These are phyloP conservation scores for Denticeps clupeoides DNA, from an alignment of 2,797 vertebrate species.

Conservation along the genomic window DNA sequence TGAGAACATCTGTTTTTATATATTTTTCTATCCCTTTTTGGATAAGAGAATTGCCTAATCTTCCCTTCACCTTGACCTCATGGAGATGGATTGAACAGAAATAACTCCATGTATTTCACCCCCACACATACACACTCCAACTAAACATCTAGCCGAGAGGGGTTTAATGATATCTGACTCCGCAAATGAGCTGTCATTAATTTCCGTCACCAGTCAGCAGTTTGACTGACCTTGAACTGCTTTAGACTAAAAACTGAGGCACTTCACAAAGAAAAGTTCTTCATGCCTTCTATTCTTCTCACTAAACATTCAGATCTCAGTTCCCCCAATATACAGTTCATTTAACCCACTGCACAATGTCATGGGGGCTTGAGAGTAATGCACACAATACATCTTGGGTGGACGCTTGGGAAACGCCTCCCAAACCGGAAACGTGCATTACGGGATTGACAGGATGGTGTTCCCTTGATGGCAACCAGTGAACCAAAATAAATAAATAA, in stretches of 20 bases:
- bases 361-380: constrained; percentile 17
- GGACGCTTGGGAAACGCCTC: constrained; percentile 4
- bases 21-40: constrained; percentile 13
- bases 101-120: constrained; percentile 7
- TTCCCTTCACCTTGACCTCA: constrained; percentile 27
- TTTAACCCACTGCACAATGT: constrained; percentile 14
- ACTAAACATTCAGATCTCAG: constrained; percentile 4
- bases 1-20: constrained; percentile 13
- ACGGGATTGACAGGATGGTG: constrained; percentile 26
- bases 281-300: not conserved
- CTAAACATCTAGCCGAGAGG: constrained; percentile 23
- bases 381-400: constrained; percentile 21
- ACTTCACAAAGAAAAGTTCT: not conserved
- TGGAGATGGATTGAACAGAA: constrained; percentile 12
- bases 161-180: constrained; percentile 40
- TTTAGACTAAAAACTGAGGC: constrained; percentile 19
- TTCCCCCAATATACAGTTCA: constrained; percentile 8
- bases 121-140: constrained; percentile 18
- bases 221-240: constrained; percentile 42
- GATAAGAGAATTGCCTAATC: constrained; percentile 6
- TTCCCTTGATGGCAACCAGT: constrained; percentile 30
- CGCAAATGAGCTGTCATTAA: constrained; percentile 46
- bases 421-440: not conserved
- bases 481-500: constrained; percentile 23
- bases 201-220: constrained; percentile 44